Base-by-base conservation (phyloP, 2,113 vertebrate species). In the Alligator sinensis region DNA sequence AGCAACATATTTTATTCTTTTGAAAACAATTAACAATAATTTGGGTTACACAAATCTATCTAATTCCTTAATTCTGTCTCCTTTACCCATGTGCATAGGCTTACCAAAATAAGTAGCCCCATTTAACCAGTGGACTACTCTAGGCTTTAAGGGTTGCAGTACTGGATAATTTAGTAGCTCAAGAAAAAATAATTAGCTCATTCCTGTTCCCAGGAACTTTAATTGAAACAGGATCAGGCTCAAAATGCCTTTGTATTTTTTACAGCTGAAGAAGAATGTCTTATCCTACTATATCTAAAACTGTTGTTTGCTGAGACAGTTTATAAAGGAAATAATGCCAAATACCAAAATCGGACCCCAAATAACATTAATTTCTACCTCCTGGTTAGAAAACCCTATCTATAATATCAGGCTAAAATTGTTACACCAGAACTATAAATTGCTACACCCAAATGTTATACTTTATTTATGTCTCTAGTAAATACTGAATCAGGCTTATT, bases 1-100 rank as follows among this genome's bases (percentile, higher is more conserved):
- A 8, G 38, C 82, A 87, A 80, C 76, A 86, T 92, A 80, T 91
- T 90, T 91, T 68, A 84, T 70, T 93, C 60, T 92, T 94, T 89
- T 86, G 13, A 63, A 91, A 95, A 64, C 89, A 92, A 89, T 61
- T 68, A 91, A 58, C 9, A 83, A 4, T 63, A 30, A 59, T 58
- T 58, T 47, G 80, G 76, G 5, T 78, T 77, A 4, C 11, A 58
- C 70, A 81, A 74, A 84, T 22, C 5, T 9, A 17, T 80, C 60
- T 83, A 60, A 16, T 64, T 57, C 75, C 38, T 95, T 89, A 68
- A 63, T 87, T 89, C 80, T 90, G 47, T 62, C 30, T 55, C 61
- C 74, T 18, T 87, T 63, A 25, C 57, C 87, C 87, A 76, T 80
- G 57, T 0, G 0, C 84, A 38, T 82, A 80, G 83, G 27, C 1